Evolutionary conservation across 2,888 invertebrate species (phyloP).

Genomic region (Xanthia togata): DNA sequence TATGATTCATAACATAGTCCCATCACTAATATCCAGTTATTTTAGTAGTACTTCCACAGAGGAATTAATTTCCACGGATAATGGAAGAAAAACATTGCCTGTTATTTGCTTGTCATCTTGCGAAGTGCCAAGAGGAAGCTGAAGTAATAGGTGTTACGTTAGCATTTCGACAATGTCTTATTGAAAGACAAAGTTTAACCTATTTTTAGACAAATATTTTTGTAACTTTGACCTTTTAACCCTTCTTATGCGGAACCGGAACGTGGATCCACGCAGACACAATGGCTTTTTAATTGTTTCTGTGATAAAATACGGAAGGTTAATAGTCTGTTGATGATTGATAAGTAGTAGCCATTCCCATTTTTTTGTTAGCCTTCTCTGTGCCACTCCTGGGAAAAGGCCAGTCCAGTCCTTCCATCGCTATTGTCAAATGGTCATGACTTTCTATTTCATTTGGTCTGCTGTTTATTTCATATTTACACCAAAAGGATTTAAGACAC

Average conservation of each 20-base stretch:
- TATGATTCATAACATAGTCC: neutral
- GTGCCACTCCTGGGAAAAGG: neutral
- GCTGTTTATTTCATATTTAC: neutral
- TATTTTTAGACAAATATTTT: neutral
- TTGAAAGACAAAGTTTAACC: constrained; percentile 5
- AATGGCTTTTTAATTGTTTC: no score
- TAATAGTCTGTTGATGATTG: no score
- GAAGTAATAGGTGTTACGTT: constrained; percentile 46
- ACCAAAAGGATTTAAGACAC: neutral
- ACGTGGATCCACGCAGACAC: no score
- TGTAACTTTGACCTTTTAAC: neutral
- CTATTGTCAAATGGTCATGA: neutral
- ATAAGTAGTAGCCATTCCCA: neutral
- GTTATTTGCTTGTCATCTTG: constrained; percentile 55
- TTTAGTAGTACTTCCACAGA: constrained; percentile 41
- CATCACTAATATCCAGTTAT: constrained; percentile 40
- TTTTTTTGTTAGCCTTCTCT: neutral
- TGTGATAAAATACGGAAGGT: no score
- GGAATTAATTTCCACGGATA: constrained; percentile 57
- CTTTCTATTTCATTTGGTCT: neutral
- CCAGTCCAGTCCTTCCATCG: neutral
- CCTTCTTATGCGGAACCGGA: no score
- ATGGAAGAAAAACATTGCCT: constrained; percentile 56
- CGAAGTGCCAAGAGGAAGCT: constrained; percentile 24
- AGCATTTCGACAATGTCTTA: constrained; percentile 31